Evolutionary conservation across 2,113 vertebrate genomes (phyloP).

Genomic region (Amphiprion ocellaris): DNA sequence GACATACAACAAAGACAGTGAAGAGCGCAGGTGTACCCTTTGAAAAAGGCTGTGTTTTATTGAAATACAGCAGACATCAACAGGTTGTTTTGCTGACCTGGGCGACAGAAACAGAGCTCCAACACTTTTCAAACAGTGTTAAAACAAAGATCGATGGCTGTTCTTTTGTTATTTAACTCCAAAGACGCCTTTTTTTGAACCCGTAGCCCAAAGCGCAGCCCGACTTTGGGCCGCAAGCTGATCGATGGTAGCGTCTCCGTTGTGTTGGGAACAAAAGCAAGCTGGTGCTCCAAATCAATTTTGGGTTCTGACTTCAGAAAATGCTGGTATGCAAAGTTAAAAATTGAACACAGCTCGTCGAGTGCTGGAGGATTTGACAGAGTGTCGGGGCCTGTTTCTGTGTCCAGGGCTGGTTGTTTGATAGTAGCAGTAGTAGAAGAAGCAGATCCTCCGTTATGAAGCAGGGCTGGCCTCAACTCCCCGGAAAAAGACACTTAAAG

Average conservation of each 20-base stretch:
- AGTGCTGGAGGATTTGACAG: slow-evolving; percentile 22
- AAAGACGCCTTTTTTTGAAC: slow-evolving; percentile 10
- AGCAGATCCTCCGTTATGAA: slow-evolving; percentile 75
- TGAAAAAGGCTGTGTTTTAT: slow-evolving; percentile 90
- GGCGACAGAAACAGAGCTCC: slow-evolving; percentile 59
- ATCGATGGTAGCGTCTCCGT: background rate
- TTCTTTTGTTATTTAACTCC: slow-evolving; percentile 24
- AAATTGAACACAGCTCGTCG: slow-evolving; percentile 26
- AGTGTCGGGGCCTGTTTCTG: slow-evolving; percentile 50
- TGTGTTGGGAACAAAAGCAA: slow-evolving; percentile 21
- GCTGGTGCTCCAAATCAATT: slow-evolving; percentile 41
- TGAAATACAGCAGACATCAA: slow-evolving; percentile 95
- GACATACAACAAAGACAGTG: slow-evolving; percentile 36
- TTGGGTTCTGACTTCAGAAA: slow-evolving; percentile 28
- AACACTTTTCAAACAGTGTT: slow-evolving; percentile 43
- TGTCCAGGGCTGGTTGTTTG: slow-evolving; percentile 65
- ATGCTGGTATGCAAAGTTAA: slow-evolving; percentile 63
- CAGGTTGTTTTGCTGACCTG: slow-evolving; percentile 82
- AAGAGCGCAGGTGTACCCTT: slow-evolving; percentile 56
- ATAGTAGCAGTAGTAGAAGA: slow-evolving; percentile 76
- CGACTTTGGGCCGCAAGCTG: background rate
- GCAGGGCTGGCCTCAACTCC: slow-evolving; percentile 75
- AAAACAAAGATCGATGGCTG: slow-evolving; percentile 48
- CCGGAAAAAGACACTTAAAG: slow-evolving; percentile 18
- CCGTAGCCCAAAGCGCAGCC: background rate